Evolutionary conservation across 2,113 vertebrate species (phyloP).

Genomic region (Hiodon tergisus): DNA sequence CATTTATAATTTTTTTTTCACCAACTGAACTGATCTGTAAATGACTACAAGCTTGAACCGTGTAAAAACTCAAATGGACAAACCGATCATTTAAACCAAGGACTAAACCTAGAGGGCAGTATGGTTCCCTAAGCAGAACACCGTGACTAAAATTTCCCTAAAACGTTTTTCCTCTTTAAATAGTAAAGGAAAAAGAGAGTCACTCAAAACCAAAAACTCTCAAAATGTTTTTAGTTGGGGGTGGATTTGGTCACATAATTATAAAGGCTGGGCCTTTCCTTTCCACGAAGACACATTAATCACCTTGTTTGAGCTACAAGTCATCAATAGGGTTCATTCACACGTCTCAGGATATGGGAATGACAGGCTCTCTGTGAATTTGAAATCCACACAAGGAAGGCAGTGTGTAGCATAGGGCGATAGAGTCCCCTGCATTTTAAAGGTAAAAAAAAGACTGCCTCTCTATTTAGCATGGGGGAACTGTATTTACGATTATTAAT

Average conservation of each 20-base stretch:
- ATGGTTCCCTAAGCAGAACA: too few species aligned
- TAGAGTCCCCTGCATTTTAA: background rate
- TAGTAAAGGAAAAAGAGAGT: slow-evolving; percentile 6
- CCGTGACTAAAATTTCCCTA: too few species aligned
- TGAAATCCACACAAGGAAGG: background rate
- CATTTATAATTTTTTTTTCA: too few species aligned
- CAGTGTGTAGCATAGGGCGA: slow-evolving; percentile 10
- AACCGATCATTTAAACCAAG: too few species aligned
- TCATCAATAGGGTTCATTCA: slow-evolving; percentile 35
- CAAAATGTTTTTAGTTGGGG: background rate
- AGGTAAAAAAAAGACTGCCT: background rate
- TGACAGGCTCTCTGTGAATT: background rate
- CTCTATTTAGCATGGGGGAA: background rate
- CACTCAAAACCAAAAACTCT: background rate
- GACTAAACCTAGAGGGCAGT: too few species aligned
- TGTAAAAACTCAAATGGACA: too few species aligned
- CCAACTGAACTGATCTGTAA: too few species aligned
- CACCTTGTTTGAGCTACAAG: slow-evolving; percentile 12
- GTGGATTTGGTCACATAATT: slow-evolving; percentile 7
- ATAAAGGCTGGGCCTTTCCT: background rate
- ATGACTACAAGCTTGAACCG: too few species aligned
- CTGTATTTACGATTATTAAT: background rate
- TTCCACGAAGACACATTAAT: slow-evolving; percentile 11
- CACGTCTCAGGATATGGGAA: slow-evolving; percentile 10
- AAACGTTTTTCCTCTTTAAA: background rate